These are phyloP conservation scores for Numida meleagris DNA, from an alignment of 2,113 vertebrate genomes.

Conservation along the genomic window DNA sequence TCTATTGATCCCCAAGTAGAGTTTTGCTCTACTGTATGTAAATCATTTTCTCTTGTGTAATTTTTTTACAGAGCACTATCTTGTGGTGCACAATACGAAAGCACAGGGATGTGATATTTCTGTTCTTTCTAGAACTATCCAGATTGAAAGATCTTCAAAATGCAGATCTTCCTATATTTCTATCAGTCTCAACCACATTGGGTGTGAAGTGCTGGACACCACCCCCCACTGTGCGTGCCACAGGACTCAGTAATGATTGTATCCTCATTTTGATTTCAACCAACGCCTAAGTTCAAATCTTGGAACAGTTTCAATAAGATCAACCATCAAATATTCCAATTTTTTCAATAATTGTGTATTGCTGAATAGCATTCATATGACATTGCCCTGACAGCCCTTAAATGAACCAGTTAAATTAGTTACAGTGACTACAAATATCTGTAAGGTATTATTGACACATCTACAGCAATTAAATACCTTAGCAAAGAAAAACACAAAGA, in stretches of 20 bases:
- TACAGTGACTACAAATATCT: conserved; percentile 25
- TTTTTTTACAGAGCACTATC: neutral
- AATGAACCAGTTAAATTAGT: conserved; percentile 36
- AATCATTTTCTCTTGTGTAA: neutral
- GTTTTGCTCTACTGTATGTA: neutral
- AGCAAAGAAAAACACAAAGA: conserved; percentile 9
- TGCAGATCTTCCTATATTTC: neutral
- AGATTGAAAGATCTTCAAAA: neutral
- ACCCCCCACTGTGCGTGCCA: neutral
- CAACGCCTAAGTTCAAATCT: neutral
- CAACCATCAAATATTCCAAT: neutral
- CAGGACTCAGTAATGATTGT: neutral
- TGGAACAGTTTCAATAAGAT: neutral
- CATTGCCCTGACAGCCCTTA: neutral
- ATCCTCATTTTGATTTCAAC: neutral
- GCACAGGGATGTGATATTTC: neutral
- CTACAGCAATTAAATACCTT: conserved; percentile 44
- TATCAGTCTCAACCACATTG: neutral
- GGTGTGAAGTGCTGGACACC: neutral
- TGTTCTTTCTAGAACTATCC: neutral
- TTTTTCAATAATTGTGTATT: neutral
- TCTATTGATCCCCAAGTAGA: neutral
- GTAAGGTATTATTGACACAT: conserved; percentile 48
- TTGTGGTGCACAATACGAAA: neutral
- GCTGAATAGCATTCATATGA: neutral